Percentiles rank a stretch among this genome's conserved stretches.
phyloP scores from a whole-genome alignment of 2,113 vertebrate species.

The Galeopterus variegatus region DNA sequence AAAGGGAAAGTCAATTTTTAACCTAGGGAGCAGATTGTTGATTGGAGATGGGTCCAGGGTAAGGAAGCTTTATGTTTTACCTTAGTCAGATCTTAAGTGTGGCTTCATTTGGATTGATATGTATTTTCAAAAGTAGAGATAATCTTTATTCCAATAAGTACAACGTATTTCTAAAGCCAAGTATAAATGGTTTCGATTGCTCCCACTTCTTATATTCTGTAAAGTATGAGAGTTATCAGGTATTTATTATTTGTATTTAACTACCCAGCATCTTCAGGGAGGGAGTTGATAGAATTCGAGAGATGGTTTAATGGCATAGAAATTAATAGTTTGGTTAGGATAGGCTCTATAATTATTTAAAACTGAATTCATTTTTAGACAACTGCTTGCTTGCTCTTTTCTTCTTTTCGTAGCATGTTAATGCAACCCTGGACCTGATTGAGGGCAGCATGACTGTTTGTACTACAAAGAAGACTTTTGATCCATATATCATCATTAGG shows the following conservation, averaged over 20 bases:
- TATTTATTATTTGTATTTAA: conserved; percentile 46
- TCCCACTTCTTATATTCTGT: conserved; percentile 1
- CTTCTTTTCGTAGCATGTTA: conserved; percentile 91
- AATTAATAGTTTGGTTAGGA: not conserved
- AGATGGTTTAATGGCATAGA: not conserved
- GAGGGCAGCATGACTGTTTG: conserved; percentile 97
- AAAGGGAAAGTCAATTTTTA: conserved; percentile 19
- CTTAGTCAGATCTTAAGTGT: not conserved
- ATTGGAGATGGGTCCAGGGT: not conserved
- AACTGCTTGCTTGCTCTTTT: conserved; percentile 40
- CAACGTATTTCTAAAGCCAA: conserved; percentile 49
- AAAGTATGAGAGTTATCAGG: conserved; percentile 10
- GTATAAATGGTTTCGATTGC: not conserved
- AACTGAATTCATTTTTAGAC: not conserved
- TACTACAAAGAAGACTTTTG: conserved; percentile 97
- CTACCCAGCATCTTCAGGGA: not conserved
- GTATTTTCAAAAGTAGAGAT: conserved; percentile 12
- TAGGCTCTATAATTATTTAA: not conserved
- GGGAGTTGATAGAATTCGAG: conserved; percentile 29
- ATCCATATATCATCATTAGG: conserved; percentile 95
- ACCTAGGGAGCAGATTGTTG: not conserved
- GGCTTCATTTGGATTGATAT: not conserved
- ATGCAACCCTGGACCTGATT: conserved; percentile 94
- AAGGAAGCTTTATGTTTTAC: not conserved
- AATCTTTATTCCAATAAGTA: not conserved